phyloP scores from a whole-genome alignment of 2,797 vertebrate species.

The Coreius guichenoti region DNA sequence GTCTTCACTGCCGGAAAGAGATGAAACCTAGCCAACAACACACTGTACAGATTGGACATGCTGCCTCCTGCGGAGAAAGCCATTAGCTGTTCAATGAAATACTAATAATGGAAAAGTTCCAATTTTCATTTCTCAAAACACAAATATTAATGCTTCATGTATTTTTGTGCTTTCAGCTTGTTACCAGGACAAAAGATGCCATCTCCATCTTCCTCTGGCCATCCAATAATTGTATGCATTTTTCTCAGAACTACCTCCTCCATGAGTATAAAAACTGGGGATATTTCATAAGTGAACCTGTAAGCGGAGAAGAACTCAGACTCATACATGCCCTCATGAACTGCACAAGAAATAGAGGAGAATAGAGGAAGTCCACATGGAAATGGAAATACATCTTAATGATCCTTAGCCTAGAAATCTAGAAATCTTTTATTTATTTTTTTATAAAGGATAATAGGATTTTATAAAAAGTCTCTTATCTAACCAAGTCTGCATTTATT shows the following conservation, averaged over 20 bases:
- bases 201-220: conserved; percentile 70
- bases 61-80: conserved; percentile 71
- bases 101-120: conserved; percentile 7
- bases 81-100: conserved; percentile 33
- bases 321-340: not conserved
- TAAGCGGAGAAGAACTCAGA: conserved; percentile 9
- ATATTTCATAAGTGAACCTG: conserved; percentile 81
- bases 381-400: too few relatives aligned
- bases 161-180: not conserved
- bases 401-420: too few relatives aligned
- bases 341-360: not conserved
- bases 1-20: conserved; percentile 79
- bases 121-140: not conserved
- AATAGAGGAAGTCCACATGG: not conserved
- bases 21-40: conserved; percentile 76
- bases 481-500: not conserved
- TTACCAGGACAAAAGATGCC: conserved; percentile 80
- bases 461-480: too few relatives aligned
- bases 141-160: not conserved
- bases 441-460: too few relatives aligned
- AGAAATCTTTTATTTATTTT: too few relatives aligned
- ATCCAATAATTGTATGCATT: conserved; percentile 78
- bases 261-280: conserved; percentile 77
- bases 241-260: conserved; percentile 79
- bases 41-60: conserved; percentile 79